Conservation (phyloP, 2,888 invertebrate genomes). For the Cantharis flavilabris region DNA sequence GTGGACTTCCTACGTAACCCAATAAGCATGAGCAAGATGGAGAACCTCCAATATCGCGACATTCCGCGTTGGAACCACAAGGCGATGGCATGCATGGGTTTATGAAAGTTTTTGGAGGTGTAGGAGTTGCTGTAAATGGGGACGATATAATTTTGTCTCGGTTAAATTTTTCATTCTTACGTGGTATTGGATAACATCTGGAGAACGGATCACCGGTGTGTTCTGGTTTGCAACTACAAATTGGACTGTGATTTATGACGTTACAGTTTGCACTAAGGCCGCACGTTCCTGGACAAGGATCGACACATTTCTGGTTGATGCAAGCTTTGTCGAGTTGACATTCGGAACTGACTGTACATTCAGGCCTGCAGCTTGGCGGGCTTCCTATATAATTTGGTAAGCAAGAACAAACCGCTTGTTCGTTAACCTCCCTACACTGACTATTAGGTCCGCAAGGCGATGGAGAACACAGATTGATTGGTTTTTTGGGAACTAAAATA, state of each 20-base stretch:
- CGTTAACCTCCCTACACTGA: conserved; percentile 59
- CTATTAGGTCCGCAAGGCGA: conserved; percentile 67
- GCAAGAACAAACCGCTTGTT: conserved; percentile 64
- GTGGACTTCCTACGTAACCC: conserved; percentile 76
- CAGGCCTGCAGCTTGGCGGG: conserved; percentile 62
- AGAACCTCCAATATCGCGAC: conserved; percentile 65
- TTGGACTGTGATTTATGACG: conserved; percentile 61
- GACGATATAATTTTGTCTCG: conserved; percentile 6
- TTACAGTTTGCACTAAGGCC: conserved; percentile 60
- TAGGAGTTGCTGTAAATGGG: conserved; percentile 40
- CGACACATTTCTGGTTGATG: conserved; percentile 59
- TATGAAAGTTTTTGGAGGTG: conserved; percentile 23
- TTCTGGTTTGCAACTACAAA: conserved; percentile 67
- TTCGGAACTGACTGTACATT: conserved; percentile 58
- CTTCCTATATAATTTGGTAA: conserved; percentile 57
- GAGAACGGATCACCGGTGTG: conserved; percentile 72
- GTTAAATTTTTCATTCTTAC: conserved; percentile 12
- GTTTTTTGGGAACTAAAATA: conserved; percentile 11
- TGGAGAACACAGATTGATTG: conserved; percentile 67
- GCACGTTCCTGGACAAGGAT: conserved; percentile 61
- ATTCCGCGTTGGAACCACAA: conserved; percentile 68
- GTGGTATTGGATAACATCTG: conserved; percentile 40
- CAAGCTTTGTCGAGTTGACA: conserved; percentile 58
- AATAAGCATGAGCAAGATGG: conserved; percentile 72
- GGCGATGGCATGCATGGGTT: conserved; percentile 67